These are phyloP conservation scores for Gobio gobio DNA, from an alignment of 2,113 vertebrate genomes.

Conservation along the genomic window DNA sequence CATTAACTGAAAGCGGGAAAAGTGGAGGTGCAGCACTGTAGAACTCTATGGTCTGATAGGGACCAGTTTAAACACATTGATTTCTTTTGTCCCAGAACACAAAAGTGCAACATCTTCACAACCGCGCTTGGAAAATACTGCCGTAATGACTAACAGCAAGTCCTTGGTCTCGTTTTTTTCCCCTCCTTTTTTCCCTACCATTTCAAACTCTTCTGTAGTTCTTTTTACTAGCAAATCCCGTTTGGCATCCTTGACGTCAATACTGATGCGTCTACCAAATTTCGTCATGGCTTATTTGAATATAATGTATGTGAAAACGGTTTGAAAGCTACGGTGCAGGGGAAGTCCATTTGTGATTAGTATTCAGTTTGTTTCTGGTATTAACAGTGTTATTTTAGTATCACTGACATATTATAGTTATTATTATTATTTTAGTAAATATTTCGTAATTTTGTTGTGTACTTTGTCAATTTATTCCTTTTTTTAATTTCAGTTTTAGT, in stretches of 20 bases:
- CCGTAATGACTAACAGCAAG: slow-evolving; percentile 44
- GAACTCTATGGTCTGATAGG: slow-evolving; percentile 48
- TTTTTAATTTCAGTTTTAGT: no score
- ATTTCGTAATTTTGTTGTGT: no score
- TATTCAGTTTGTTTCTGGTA: not conserved
- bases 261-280: not conserved
- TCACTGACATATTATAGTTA: no score
- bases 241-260: not conserved
- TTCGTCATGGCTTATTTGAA: not conserved
- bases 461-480: no score
- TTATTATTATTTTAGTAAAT: no score
- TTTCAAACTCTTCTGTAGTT: not conserved
- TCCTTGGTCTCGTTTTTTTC: slow-evolving; percentile 30
- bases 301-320: not conserved
- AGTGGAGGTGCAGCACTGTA: slow-evolving; percentile 43
- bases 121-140: slow-evolving; percentile 28
- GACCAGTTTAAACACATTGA: slow-evolving; percentile 55
- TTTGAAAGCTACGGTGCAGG: not conserved
- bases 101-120: slow-evolving; percentile 53
- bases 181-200: not conserved
- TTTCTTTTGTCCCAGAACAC: slow-evolving; percentile 56
- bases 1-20: slow-evolving; percentile 20
- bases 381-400: no score
- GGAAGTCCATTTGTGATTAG: not conserved
- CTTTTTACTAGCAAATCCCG: not conserved